phyloP scores from a whole-genome alignment of 2,113 vertebrate genomes.

The Mustela lutreola region DNA sequence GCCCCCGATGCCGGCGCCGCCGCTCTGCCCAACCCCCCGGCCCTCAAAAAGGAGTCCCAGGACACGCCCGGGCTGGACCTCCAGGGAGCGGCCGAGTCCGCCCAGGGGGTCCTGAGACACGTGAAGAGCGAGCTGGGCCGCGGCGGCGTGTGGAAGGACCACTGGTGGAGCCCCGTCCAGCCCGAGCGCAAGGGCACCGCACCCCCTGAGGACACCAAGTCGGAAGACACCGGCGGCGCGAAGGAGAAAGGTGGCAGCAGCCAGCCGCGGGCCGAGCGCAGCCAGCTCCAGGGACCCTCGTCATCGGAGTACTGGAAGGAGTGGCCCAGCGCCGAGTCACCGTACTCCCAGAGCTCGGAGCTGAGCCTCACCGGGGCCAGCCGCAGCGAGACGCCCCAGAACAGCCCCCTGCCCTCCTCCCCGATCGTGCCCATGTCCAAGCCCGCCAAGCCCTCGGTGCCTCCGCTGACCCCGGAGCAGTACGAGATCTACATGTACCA shows the following conservation, averaged over 20 bases:
- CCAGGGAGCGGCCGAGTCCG: constrained; percentile 86
- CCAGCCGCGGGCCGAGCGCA: constrained; percentile 88
- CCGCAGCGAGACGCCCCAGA: constrained; percentile 92
- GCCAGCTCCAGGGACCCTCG: constrained; percentile 89
- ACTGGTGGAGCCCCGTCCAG: constrained; percentile 96
- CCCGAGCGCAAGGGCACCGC: constrained; percentile 89
- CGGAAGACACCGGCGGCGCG: constrained; percentile 88
- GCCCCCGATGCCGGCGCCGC: constrained; percentile 89
- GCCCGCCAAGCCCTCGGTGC: constrained; percentile 91
- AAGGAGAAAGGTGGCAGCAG: constrained; percentile 86
- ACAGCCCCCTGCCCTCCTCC: constrained; percentile 93
- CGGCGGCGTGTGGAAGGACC: constrained; percentile 94
- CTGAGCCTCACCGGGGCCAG: constrained; percentile 91
- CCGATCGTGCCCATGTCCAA: constrained; percentile 91
- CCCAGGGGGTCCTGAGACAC: constrained; percentile 89
- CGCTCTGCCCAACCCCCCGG: constrained; percentile 90
- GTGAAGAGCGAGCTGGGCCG: constrained; percentile 91
- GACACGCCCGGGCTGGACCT: constrained; percentile 88
- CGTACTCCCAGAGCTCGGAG: constrained; percentile 93
- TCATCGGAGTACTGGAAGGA: constrained; percentile 95
- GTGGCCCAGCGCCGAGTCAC: constrained; percentile 93
- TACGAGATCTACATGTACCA: constrained; percentile 97
- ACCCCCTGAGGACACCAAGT: constrained; percentile 88
- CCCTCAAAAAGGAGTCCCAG: constrained; percentile 92
- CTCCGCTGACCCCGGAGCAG: constrained; percentile 94